Percentiles rank a stretch among this genome's conserved stretches.
phyloP scores from a whole-genome alignment of 2,797 vertebrate species.

The Muraenolepis orangiensis region DNA sequence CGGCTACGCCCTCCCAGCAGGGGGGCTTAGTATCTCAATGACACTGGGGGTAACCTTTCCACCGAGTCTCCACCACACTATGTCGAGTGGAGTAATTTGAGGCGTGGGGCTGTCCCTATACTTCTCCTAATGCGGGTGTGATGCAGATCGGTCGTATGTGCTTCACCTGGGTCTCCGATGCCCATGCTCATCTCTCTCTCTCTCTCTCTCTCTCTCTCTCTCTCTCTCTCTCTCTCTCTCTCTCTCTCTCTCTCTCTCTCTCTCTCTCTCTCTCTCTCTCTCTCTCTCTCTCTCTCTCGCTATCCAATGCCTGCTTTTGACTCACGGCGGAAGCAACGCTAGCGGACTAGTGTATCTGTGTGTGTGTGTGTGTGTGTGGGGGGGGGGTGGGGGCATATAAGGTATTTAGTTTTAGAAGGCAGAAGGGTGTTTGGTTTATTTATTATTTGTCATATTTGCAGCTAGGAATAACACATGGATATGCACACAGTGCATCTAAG shows the following conservation, averaged over 20 bases:
- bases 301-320: neutral
- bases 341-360: neutral
- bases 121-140: slow-evolving; percentile 19
- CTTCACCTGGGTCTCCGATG: neutral
- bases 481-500: neutral
- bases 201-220: neutral
- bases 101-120: slow-evolving; percentile 33
- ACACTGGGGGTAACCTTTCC: slow-evolving; percentile 62
- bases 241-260: neutral
- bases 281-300: no score
- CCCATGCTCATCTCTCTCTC: neutral
- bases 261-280: no score
- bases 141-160: slow-evolving; percentile 30
- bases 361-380: no score
- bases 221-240: neutral
- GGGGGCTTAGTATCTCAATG: slow-evolving; percentile 62
- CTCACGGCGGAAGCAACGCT: neutral
- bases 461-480: neutral
- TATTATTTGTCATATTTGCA: neutral
- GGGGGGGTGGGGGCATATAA: neutral
- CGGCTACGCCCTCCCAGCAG: slow-evolving; percentile 51
- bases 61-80: slow-evolving; percentile 46
- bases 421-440: neutral
- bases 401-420: neutral
- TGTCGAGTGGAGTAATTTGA: slow-evolving; percentile 40